phyloP scores from a whole-genome alignment of 2,113 vertebrate genomes.

The Kryptolebias marmoratus region DNA sequence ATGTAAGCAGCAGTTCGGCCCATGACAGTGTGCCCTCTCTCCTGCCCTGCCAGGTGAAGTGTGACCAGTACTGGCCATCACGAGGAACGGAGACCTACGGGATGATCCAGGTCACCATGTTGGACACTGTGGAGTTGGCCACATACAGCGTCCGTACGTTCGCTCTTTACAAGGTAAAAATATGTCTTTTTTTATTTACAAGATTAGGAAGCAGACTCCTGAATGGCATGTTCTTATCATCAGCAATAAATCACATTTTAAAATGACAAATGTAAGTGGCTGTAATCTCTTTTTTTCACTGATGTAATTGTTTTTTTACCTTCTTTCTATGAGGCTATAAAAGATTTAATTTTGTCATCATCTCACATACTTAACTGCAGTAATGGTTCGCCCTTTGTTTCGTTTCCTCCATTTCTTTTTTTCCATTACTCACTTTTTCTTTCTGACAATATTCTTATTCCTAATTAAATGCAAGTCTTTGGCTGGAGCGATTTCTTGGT shows the following conservation, averaged over 20 bases:
- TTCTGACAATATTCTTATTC: slow-evolving; percentile 44
- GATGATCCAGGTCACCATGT: slow-evolving; percentile 93
- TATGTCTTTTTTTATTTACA: slow-evolving; percentile 21
- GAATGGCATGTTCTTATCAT: slow-evolving; percentile 18
- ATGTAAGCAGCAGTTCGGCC: slow-evolving; percentile 26
- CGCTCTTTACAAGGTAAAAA: slow-evolving; percentile 90
- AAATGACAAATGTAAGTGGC: slow-evolving; percentile 9
- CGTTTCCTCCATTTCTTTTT: slow-evolving; percentile 15
- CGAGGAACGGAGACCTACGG: slow-evolving; percentile 93
- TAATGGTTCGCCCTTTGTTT: slow-evolving; percentile 46
- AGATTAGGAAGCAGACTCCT: background rate
- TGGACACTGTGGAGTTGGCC: slow-evolving; percentile 93
- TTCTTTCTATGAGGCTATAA: slow-evolving; percentile 32
- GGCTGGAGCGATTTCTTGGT: slow-evolving; percentile 26
- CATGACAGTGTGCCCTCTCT: slow-evolving; percentile 46
- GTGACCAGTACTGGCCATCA: slow-evolving; percentile 95
- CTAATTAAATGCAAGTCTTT: slow-evolving; percentile 51
- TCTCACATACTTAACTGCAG: slow-evolving; percentile 18
- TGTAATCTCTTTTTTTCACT: slow-evolving; percentile 26
- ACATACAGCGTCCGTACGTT: slow-evolving; percentile 95
- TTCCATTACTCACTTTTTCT: slow-evolving; percentile 35
- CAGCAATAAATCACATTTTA: slow-evolving; percentile 38
- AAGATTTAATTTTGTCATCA: slow-evolving; percentile 39
- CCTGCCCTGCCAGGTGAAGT: slow-evolving; percentile 86
- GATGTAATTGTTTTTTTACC: slow-evolving; percentile 57